Base-by-base conservation (phyloP, 2,888 invertebrate genomes). In the Electrophaes corylata region DNA sequence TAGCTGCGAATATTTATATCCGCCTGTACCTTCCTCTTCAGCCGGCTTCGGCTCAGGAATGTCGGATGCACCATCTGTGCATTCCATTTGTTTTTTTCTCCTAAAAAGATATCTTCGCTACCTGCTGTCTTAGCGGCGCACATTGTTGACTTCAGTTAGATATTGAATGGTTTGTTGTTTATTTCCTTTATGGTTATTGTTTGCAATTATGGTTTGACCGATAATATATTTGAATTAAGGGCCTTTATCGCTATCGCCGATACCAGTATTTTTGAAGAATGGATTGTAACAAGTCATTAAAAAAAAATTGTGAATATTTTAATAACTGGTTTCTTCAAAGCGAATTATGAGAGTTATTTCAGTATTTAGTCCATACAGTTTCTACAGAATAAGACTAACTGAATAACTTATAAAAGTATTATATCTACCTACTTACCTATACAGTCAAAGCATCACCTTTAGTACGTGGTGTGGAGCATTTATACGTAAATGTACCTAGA, bases 51-150 rank as follows among this genome's bases (percentile, higher is more conserved):
- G 64, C 67, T 63, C 64, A 75, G 75, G 87, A 87, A 89, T 86
- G 85, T 86, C 83, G 84, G 85, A 87, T 77, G 78, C 83, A 78
- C 86, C 91, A 91, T 90, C 87, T 91, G 91, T 83, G 85, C 88
- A 91, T 91, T 91, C 90, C 88, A 75, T 68, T 67, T 69, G 66
- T 73, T 81, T 87, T 82, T 86, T 82, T 78, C 23, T 75, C n/a
- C 65, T 75, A 83, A 60, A 60, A 60, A 52, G 51, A 52, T 85
- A 57, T 62, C 59, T 85, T 86, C 80, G 85, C 86, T 91, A 91
- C 91, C 91, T 91, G 90, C 84, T 77, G 78, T 78, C 79, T 85
- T 83, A 78, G 72, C 76, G 71, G 70, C 67, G 66, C 66, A 76
- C 76, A 80, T 81, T 84, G 78, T 80, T 76, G 72, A 70, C 63